These are phyloP conservation scores for Corynorhinus townsendii DNA, from an alignment of 2,113 vertebrate genomes.

Conservation along the genomic window DNA sequence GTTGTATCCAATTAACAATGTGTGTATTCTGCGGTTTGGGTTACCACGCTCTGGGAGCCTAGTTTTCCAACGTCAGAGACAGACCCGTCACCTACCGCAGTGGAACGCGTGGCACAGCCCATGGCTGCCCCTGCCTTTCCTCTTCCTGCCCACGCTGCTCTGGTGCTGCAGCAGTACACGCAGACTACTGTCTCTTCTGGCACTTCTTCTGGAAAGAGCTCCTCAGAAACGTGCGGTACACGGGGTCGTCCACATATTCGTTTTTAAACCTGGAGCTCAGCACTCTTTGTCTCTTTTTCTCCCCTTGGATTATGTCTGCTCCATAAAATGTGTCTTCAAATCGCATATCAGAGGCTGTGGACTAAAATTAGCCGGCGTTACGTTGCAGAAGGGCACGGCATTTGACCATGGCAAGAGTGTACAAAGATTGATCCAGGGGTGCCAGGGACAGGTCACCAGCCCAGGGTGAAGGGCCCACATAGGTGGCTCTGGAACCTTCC, in stretches of 20 bases:
- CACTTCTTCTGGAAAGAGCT: constrained; percentile 86
- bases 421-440: neutral
- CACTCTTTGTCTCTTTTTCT: constrained; percentile 91
- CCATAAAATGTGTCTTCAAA: constrained; percentile 96
- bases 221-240: constrained; percentile 87
- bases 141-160: neutral
- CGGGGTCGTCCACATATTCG: constrained; percentile 92
- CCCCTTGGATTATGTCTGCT: constrained; percentile 85
- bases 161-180: neutral
- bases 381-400: neutral
- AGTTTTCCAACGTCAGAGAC: constrained; percentile 34
- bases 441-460: neutral
- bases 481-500: neutral
- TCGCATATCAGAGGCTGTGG: constrained; percentile 96
- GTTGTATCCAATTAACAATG: neutral
- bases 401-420: neutral
- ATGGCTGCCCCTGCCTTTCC: neutral
- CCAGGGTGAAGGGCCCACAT: neutral
- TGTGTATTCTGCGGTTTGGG: neutral
- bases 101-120: neutral
- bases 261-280: constrained; percentile 95
- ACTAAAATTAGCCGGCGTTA: constrained; percentile 82
- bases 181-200: constrained; percentile 84
- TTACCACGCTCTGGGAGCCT: neutral
- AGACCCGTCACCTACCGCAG: neutral